Evolutionary conservation across 1,140 invertebrate genomes (phyloP), one percentile per base, ranked within the genome.

Genomic region (Heliconius hewitsoni): DNA sequence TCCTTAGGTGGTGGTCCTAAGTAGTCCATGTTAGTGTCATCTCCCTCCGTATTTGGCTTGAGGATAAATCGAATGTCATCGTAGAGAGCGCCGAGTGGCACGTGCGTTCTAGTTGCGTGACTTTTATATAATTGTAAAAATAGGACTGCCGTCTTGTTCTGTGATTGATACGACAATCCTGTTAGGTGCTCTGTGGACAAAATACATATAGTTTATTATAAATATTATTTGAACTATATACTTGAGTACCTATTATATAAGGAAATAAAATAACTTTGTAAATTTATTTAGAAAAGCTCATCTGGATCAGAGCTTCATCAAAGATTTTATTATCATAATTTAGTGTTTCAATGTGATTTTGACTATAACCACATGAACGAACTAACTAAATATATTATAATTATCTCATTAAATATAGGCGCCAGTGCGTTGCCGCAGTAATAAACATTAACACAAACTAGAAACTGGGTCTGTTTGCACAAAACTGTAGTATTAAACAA

Each of bases 81-180:
- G 91, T 97, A 98, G 13, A 98, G 94, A 1, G 93, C 91, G 18
- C 92, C 93, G 55, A 98, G 96, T 37, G 96, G 96, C 73, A 95
- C 95, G 70, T 95, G 95, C 37, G 96, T 96, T 30, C 96, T 92
- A 52, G 95, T 92, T 19, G 96, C 95, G 95, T 97, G 97, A 30
- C 96, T 95, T 73, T 95, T 94, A 93, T 98, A 98, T 37, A 98
- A 96, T 88, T 97, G 96, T 1, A 96, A 95, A 90, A 98, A 97
- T 4, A 98, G 94, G 39, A 94, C 95, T 55, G 97, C 93, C 3
- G 97, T 98, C 87, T 96, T 97, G 94, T 98, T 98, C 91, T 97
- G 96, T 19, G 97, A 98, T 81, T 97, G 96, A 57, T 96, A 94
- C 2, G 97, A 96, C 86, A 98, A 92, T 78, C 96, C 95, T 79